Conservation (phyloP, 1,140 invertebrate species). For the Heliothis virescens region DNA sequence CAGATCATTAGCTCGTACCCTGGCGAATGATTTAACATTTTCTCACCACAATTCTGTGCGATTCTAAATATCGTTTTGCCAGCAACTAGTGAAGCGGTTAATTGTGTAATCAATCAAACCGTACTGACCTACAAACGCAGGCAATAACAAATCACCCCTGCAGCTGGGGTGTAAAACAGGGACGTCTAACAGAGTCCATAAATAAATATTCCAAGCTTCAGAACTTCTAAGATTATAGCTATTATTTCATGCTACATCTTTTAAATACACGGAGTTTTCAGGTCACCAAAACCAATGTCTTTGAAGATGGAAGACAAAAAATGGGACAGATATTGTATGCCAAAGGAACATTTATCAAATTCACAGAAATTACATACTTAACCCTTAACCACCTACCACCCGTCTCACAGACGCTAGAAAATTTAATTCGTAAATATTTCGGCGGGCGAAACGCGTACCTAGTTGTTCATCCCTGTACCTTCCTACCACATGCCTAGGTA, state of each 20-base stretch:
- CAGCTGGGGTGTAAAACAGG: conserved; percentile 11
- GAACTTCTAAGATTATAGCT: background rate
- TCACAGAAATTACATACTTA: too few relatives aligned
- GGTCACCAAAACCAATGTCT: too few relatives aligned
- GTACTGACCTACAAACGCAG: conserved; percentile 6
- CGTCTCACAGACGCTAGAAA: too few relatives aligned
- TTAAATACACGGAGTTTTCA: background rate
- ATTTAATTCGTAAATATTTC: too few relatives aligned
- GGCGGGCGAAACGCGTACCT: too few relatives aligned
- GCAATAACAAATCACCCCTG: conserved; percentile 14
- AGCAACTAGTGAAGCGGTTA: background rate
- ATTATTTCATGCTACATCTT: too few relatives aligned
- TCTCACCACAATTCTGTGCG: background rate
- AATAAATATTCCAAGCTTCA: background rate
- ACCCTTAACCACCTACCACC: too few relatives aligned
- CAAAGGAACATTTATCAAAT: too few relatives aligned
- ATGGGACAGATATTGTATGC: too few relatives aligned
- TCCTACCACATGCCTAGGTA: too few relatives aligned
- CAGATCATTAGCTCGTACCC: background rate
- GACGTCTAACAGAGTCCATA: background rate
- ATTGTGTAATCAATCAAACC: background rate
- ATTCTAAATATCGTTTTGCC: background rate
- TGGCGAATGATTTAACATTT: background rate
- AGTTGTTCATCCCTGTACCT: too few relatives aligned
- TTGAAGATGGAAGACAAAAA: too few relatives aligned